Evolutionary conservation across 2,888 invertebrate species (phyloP).

Genomic region (Peribatodes rhomboidaria): DNA sequence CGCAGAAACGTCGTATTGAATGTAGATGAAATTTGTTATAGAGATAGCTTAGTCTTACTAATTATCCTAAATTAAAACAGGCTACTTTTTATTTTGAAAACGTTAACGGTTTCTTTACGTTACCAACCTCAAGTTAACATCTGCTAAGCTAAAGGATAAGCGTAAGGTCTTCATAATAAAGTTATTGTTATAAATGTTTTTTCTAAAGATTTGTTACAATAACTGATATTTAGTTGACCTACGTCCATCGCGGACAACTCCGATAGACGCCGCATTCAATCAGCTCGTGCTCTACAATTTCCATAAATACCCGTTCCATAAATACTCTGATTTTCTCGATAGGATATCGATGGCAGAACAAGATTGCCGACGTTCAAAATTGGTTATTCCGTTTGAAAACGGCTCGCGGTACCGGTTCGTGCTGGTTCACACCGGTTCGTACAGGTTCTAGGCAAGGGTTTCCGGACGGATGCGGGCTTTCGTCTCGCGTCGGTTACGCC

Average conservation of each 20-base stretch:
- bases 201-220: not conserved
- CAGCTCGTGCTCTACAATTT: conserved; percentile 32
- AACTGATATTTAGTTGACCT: not conserved
- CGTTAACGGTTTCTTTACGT: no score
- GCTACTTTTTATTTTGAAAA: no score
- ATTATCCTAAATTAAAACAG: no score
- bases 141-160: no score
- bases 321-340: conserved; percentile 33
- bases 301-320: conserved; percentile 31
- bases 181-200: no score
- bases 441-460: conserved; percentile 39
- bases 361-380: conserved; percentile 60
- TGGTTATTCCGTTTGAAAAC: conserved; percentile 72
- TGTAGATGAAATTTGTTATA: no score
- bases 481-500: conserved; percentile 43
- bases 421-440: conserved; percentile 48
- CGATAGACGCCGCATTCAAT: conserved; percentile 6
- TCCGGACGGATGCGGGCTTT: conserved; percentile 52
- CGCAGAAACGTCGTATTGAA: no score
- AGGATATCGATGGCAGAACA: conserved; percentile 45
- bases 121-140: no score
- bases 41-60: no score
- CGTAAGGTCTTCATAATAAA: no score
- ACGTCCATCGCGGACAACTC: not conserved
- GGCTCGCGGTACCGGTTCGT: conserved; percentile 51